Evolutionary conservation across 1,140 invertebrate species (phyloP), one percentile per base, ranked within the genome.

Genomic region (Fopius arisanus): DNA sequence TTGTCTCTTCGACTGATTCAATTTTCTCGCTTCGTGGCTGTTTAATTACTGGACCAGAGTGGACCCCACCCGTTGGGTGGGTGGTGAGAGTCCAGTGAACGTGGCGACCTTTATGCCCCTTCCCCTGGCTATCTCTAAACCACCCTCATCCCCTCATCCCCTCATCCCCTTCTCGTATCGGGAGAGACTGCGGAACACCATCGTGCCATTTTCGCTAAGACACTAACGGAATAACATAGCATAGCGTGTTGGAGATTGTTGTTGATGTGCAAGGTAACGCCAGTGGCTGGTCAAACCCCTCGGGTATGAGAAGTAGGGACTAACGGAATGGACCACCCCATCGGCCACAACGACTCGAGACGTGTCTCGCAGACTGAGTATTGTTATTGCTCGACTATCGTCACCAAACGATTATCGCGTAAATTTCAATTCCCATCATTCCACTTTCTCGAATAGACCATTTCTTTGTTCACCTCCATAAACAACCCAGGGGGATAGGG

Each of bases 1-100:
- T 87, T 85, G 85, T 87, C 86, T 87, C 84, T 86, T 84, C 77
- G 83, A 87, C 85, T 86, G 86, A 87, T 88, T 87, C 87, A 87
- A 88, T 87, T 87, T 87, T 83, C 83, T 80, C 81, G 78, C 80
- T 81, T 85, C 85, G 84, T 87, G 84, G 86, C 85, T 87, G 87
- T 87, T 87, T 87, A 87, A 87, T 87, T 87, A 87, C 86, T 83
- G 84, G 80, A 59, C 78, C 81, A 82, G 77, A 85, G 85, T 86
- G 86, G 84, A 87, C 83, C 78, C 33, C 33, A 12, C 12, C 33
- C 33, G 72, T 80, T 76, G 76, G 71, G 72, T 80, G 77, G 76
- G 71, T 77, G 2, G 71, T 66, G 75, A 73, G 74, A 73, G 19
- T 63, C 28, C 54, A 10, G 43, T 29, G 43, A 43, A 66, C 28